Evolutionary conservation across 2,888 invertebrate genomes (phyloP).

Genomic region (Agrochola circellaris): DNA sequence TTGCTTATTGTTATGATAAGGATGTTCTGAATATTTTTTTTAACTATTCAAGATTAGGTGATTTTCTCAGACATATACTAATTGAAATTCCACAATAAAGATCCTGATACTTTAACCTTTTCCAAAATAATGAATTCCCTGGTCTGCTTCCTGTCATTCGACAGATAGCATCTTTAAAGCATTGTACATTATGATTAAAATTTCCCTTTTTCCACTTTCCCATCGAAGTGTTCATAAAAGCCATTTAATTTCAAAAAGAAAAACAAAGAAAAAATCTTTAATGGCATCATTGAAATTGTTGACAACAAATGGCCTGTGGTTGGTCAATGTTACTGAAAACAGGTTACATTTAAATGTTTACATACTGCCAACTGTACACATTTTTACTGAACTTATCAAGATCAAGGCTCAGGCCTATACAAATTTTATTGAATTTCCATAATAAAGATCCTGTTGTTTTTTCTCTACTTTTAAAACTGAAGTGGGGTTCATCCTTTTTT

Average conservation of each 20-base stretch:
- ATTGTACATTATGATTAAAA: background rate
- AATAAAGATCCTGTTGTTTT: background rate
- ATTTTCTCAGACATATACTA: background rate
- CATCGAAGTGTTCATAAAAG: no score
- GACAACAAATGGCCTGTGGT: background rate
- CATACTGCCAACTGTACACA: background rate
- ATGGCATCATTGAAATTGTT: background rate
- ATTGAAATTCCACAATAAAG: background rate
- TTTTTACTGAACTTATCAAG: background rate
- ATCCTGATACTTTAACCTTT: no score
- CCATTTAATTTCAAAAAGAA: background rate
- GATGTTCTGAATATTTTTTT: background rate
- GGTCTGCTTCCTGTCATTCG: background rate
- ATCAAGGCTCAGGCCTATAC: background rate
- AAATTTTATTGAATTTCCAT: background rate
- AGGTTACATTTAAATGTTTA: background rate
- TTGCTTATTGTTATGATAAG: background rate
- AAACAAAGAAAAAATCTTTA: background rate
- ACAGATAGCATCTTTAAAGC: background rate
- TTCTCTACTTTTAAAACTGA: background rate
- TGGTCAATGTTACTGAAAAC: background rate
- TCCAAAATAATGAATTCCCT: no score
- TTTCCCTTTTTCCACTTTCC: no score
- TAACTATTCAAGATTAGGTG: background rate
- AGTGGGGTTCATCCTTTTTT: background rate